phyloP scores from a whole-genome alignment of 2,797 vertebrate genomes.

The Notamacropus eugenii region DNA sequence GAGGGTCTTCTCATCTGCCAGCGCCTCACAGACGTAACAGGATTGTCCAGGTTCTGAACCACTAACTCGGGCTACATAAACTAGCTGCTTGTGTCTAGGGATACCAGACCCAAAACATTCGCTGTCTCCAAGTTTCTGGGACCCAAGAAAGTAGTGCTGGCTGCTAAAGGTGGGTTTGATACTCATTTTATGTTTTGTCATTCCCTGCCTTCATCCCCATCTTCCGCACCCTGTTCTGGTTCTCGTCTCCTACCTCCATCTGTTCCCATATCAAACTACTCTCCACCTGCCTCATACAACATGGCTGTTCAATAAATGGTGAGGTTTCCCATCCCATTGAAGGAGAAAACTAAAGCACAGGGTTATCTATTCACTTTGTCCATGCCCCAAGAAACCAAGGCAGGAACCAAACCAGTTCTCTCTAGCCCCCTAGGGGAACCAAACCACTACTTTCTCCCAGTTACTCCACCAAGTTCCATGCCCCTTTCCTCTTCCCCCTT shows the following conservation, averaged over 20 bases:
- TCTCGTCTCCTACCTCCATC: neutral
- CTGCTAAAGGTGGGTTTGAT: neutral
- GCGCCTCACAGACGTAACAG: neutral
- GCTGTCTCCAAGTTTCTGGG: neutral
- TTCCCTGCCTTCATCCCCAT: neutral
- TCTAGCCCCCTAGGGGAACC: neutral
- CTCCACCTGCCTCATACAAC: constrained; percentile 22
- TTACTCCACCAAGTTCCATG: no score
- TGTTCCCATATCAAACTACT: neutral
- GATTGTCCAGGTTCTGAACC: neutral
- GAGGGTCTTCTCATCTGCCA: neutral
- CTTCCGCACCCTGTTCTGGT: neutral
- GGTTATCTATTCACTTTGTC: neutral
- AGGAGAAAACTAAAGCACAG: neutral
- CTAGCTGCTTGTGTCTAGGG: neutral
- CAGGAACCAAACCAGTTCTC: neutral
- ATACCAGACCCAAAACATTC: neutral
- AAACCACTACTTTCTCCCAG: neutral
- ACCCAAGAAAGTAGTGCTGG: neutral
- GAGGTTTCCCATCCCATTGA: neutral
- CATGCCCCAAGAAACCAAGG: neutral
- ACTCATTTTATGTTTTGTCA: no score
- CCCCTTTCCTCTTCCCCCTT: neutral
- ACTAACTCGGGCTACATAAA: neutral
- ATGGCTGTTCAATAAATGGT: neutral